Percentiles rank a stretch among this genome's conserved stretches.
Conservation (phyloP, 2,888 invertebrate species). For the Arctia plantaginis region DNA sequence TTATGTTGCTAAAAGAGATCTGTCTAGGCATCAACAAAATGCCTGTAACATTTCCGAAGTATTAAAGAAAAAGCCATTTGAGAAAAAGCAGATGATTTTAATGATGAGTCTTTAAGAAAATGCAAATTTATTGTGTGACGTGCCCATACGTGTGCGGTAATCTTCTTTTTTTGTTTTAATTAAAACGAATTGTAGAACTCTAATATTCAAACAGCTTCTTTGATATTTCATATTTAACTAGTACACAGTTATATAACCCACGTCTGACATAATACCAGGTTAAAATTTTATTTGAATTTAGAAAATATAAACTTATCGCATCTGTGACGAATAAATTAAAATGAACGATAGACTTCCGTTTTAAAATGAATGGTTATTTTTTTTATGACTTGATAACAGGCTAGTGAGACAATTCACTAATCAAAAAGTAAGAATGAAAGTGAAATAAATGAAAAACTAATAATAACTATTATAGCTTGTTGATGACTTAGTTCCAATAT, state of each 20-base stretch:
- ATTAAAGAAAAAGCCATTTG: neutral
- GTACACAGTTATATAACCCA: slow-evolving; percentile 22
- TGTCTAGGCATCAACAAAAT: too few species aligned
- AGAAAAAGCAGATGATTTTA: neutral
- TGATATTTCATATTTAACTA: neutral
- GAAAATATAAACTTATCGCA: slow-evolving; percentile 5
- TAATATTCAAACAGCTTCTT: neutral
- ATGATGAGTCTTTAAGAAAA: neutral
- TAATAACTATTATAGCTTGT: too few species aligned
- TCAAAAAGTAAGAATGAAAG: neutral
- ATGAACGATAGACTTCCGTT: neutral
- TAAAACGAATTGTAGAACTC: neutral
- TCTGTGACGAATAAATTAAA: slow-evolving; percentile 8
- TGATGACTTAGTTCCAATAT: too few species aligned
- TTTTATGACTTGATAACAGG: neutral
- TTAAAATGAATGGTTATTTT: neutral
- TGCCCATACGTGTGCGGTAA: neutral
- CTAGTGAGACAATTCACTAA: too few species aligned
- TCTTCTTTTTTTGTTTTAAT: neutral
- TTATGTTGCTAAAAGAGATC: too few species aligned
- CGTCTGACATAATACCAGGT: slow-evolving; percentile 16
- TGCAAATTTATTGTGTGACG: neutral
- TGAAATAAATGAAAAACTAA: neutral
- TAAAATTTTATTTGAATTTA: slow-evolving; percentile 1
- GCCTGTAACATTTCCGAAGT: too few species aligned